Evolutionary conservation across 2,888 invertebrate species (phyloP), one percentile per base, ranked within the genome.

Genomic region (Spilosoma lubricipeda): DNA sequence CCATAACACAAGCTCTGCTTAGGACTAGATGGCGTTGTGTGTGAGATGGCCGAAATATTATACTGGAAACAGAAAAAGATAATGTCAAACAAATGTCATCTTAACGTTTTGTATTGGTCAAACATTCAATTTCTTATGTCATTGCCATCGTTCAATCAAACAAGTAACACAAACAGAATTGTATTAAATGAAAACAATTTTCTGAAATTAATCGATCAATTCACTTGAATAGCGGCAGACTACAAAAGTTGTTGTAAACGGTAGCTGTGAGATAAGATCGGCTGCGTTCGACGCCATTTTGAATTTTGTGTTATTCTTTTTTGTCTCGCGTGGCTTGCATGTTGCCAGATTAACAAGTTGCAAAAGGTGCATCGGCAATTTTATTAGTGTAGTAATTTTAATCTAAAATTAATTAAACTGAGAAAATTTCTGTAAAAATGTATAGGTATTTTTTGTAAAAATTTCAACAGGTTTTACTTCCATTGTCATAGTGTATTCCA

Each of bases 251-350:
- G 75, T 74, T 89, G 90, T 90, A 89, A 89, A 92, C 92, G 88
- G 92, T 91, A 92, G 92, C 88, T 82, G 76, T 70, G 77, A 86
- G 92, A 92, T 92, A 90, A 82, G 82, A 91, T 91, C 90, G 81
- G 77, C 82, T 84, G 89, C 88, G 83, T 81, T 74, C 82, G 86
- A 85, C 86, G 91, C 89, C 90, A 88, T 88, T 74, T 82, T 85
- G 84, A 78, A 77, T 80, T 82, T 84, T 85, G 81, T 83, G 80
- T 80, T 80, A 67, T 67, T 65, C 36, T 69, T 70, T n/a, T 30
- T 39, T 74, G 45, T 36, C 8, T 0, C 42, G 66, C 33, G 30
- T n/a, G 13, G n/a, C 23, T 20, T 64, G 45, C 45, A n/a, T 75
- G 70, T 70, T 72, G 59, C 45, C 75, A 66, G 64, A 67, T 67